Evolutionary conservation across 2,888 invertebrate species (phyloP).

Genomic region (Macrostomum cliftonense): DNA sequence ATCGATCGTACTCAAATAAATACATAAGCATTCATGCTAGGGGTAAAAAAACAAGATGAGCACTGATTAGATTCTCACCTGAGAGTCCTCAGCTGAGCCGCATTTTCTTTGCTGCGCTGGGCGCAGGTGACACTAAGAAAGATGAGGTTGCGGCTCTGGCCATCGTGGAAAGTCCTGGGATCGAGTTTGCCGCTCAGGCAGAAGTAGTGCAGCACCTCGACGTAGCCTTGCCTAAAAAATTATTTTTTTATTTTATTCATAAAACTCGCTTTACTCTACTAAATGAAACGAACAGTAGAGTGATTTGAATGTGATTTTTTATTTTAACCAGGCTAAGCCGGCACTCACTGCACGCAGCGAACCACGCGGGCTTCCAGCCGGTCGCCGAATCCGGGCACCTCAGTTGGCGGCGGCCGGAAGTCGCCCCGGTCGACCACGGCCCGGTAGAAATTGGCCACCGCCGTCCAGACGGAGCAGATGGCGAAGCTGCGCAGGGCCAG

Average conservation of each 20-base stretch:
- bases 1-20: too few species aligned
- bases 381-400: constrained; percentile 12
- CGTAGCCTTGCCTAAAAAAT: constrained; percentile 18
- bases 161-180: constrained; percentile 4
- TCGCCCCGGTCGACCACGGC: constrained; percentile 7
- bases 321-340: constrained; percentile 5
- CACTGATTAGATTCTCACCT: too few species aligned
- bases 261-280: background rate
- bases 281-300: background rate
- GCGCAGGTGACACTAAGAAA: too few species aligned
- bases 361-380: constrained; percentile 11
- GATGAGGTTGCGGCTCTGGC: too few species aligned
- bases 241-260: constrained; percentile 2
- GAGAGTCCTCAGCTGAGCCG: too few species aligned
- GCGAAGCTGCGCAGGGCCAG: constrained; percentile 29
- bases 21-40: too few species aligned
- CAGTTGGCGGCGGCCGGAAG: constrained; percentile 14
- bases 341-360: background rate
- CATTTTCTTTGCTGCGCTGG: too few species aligned
- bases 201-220: constrained; percentile 30
- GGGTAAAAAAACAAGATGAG: too few species aligned
- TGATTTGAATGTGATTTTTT: background rate
- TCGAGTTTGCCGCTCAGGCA: constrained; percentile 21
- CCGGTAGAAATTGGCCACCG: constrained; percentile 29
- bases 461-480: constrained; percentile 29